phyloP scores from a whole-genome alignment of 2,797 vertebrate species.

The Malacoraja senta region DNA sequence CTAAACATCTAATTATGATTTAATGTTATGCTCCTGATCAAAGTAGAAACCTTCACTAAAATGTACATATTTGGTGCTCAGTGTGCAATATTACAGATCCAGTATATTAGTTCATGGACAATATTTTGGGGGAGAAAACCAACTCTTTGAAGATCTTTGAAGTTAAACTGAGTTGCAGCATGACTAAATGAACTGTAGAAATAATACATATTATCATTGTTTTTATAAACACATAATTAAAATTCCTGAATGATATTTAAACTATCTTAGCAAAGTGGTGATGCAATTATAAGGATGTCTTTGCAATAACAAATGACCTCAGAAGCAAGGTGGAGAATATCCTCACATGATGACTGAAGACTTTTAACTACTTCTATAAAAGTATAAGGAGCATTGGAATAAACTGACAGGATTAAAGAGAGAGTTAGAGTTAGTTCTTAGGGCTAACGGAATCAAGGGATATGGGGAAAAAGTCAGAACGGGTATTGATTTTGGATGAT shows the following conservation, averaged over 20 bases:
- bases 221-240: neutral
- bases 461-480: no score
- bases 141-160: neutral
- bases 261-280: neutral
- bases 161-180: neutral
- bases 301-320: neutral
- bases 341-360: neutral
- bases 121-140: neutral
- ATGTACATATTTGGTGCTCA: neutral
- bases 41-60: neutral
- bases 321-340: neutral
- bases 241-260: neutral
- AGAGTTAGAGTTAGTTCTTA: no score
- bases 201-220: neutral
- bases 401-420: neutral
- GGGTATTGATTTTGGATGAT: no score
- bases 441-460: no score
- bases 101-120: neutral
- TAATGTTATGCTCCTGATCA: neutral
- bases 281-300: neutral
- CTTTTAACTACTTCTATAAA: neutral
- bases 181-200: neutral
- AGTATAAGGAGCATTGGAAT: neutral
- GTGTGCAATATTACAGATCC: neutral
- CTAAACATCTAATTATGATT: neutral